A percentile compares a stretch with the other conserved stretches of the same genome.
Evolutionary conservation across 1,140 invertebrate species (phyloP).

Genomic region (Caenorhabditis remanei): DNA sequence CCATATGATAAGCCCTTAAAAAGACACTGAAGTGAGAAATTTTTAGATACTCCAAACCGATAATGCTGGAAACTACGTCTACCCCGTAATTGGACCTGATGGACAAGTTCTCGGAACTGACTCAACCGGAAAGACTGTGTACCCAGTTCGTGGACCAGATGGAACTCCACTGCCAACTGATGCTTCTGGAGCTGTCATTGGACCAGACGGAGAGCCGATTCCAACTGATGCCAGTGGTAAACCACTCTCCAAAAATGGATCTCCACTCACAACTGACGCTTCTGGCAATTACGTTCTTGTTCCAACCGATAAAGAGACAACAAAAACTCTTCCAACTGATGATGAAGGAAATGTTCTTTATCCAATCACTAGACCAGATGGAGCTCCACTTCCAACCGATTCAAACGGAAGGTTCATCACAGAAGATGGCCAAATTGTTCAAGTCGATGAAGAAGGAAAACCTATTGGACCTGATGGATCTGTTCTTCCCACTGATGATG

Average conservation of each 20-base stretch:
- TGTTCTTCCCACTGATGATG: constrained; percentile 57
- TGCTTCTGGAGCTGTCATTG: constrained; percentile 43
- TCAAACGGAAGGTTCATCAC: constrained; percentile 29
- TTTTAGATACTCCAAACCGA: constrained; percentile 65
- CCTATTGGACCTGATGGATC: constrained; percentile 65
- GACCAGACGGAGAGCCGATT: constrained; percentile 50
- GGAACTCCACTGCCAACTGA: constrained; percentile 58
- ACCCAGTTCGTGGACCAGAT: constrained; percentile 9
- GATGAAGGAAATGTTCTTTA: constrained; percentile 56
- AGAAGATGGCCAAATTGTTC: constrained; percentile 55
- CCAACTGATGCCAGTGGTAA: constrained; percentile 48
- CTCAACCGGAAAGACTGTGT: background rate
- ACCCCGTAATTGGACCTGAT: background rate
- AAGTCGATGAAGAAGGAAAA: constrained; percentile 55
- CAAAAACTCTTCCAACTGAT: constrained; percentile 58
- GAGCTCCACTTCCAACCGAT: constrained; percentile 62
- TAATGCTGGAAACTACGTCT: constrained; percentile 42
- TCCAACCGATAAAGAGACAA: background rate
- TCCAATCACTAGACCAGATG: constrained; percentile 61
- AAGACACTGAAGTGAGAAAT: no score
- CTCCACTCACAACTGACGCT: constrained; percentile 49
- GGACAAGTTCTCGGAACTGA: constrained; percentile 57
- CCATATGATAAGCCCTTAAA: no score
- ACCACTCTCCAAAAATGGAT: constrained; percentile 56
- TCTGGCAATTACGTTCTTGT: background rate